Percentiles rank a stretch among this genome's conserved stretches.
phyloP scores from a whole-genome alignment of 2,113 vertebrate genomes.

The Protobothrops mucrosquamatus region DNA sequence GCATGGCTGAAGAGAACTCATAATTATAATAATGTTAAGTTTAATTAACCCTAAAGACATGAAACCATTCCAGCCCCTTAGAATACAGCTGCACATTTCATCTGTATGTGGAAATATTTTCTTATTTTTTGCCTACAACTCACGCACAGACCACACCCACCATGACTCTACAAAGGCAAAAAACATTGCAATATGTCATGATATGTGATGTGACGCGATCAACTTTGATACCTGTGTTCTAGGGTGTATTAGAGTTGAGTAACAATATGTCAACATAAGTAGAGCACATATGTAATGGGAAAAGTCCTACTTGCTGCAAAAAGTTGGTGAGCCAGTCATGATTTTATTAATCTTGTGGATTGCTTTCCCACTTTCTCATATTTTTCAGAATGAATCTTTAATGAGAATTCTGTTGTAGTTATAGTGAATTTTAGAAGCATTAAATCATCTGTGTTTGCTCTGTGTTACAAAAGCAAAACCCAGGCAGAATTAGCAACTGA shows the following conservation, averaged over 20 bases:
- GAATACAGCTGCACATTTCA: background rate
- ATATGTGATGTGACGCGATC: background rate
- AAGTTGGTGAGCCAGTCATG: constrained; percentile 12
- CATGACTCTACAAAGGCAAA: background rate
- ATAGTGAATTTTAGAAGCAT: constrained; percentile 13
- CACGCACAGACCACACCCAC: background rate
- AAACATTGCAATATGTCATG: background rate
- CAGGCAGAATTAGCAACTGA: constrained; percentile 16
- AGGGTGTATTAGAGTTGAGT: constrained; percentile 5
- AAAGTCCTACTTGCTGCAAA: constrained; percentile 3
- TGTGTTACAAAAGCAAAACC: constrained; percentile 50
- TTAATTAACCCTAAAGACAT: background rate
- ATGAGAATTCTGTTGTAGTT: constrained; percentile 27
- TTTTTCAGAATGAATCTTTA: constrained; percentile 38
- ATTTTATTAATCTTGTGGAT: constrained; percentile 38
- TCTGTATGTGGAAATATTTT: background rate
- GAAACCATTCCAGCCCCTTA: background rate
- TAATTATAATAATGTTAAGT: background rate
- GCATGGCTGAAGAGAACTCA: background rate
- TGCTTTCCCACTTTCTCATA: constrained; percentile 20
- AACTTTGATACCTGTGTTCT: background rate
- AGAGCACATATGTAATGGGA: background rate
- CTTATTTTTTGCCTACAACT: background rate
- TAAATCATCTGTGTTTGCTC: constrained; percentile 37
- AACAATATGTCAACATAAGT: background rate